Conservation (phyloP, 2,113 vertebrate species). For the Sylvilagus bachmani region DNA sequence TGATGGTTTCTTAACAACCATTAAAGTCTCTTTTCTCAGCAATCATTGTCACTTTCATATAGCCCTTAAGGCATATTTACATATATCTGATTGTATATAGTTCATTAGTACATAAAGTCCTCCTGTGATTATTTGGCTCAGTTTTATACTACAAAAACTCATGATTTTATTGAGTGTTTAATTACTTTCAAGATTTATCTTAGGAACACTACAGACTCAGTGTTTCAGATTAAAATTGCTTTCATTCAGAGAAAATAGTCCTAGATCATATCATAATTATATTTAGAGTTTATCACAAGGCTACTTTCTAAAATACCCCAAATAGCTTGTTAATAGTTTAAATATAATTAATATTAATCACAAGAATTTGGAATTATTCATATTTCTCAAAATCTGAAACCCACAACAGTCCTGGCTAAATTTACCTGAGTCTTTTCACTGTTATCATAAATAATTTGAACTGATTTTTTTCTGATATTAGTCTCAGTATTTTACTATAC, state of each 20-base stretch:
- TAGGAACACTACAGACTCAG: neutral
- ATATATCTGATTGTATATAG: slow-evolving; percentile 56
- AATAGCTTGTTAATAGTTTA: slow-evolving; percentile 31
- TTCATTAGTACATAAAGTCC: slow-evolving; percentile 67
- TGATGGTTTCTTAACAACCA: slow-evolving; percentile 15
- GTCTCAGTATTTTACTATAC: neutral
- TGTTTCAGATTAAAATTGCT: slow-evolving; percentile 43
- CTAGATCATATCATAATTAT: neutral
- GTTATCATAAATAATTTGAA: neutral
- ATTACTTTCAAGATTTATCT: slow-evolving; percentile 51
- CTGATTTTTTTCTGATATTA: slow-evolving; percentile 25
- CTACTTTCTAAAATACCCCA: neutral
- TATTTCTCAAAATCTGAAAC: neutral
- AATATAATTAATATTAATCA: neutral
- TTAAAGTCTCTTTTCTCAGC: slow-evolving; percentile 54
- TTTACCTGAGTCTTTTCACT: neutral
- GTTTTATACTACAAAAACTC: slow-evolving; percentile 42
- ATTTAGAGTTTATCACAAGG: neutral
- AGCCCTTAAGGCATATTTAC: slow-evolving; percentile 65
- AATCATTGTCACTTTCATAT: slow-evolving; percentile 61
- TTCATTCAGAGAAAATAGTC: slow-evolving; percentile 33
- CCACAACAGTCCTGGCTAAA: neutral
- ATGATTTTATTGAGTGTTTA: slow-evolving; percentile 52
- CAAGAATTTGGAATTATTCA: slow-evolving; percentile 10
- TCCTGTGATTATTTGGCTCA: slow-evolving; percentile 14